Base-by-base conservation (phyloP, 2,113 vertebrate genomes). In the Alces alces region DNA sequence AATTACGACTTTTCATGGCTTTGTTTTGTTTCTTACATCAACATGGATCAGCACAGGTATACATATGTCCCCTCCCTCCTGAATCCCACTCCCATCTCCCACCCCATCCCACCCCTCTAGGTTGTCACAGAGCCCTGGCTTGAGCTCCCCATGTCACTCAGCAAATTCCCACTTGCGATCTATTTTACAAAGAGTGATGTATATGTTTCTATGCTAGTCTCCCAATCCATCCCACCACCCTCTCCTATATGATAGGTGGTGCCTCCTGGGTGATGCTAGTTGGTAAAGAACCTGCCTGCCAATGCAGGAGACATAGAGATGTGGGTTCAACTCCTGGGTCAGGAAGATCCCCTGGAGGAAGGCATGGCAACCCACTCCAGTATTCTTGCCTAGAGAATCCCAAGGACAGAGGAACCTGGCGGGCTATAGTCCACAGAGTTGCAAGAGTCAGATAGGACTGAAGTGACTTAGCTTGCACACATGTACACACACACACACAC, bases 401-500 rank as follows among this genome's bases (percentile, higher is more conserved):
- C 36, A 43, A 7, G 70, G 36, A 73, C 70, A 73, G 70, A 25
- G 70, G 70, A 73, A 2, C 70, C 21, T 73, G 70, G 21, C 11
- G 1, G 36, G 36, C 70, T 43, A 73, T 43, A 73, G 13, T 25
- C 70, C 70, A 25, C 14, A 73, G 36, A 5, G 70, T 73, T 0
- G 3, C 6, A 39, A 73, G 70, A 73, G 21, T 73, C 36, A 43
- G 70, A 43, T 39, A 73, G 0, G 1, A 73, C 70, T 43, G 70
- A 73, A 25, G 36, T 12, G 39, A 73, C 23, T 43, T 43, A 27
- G 70, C 66, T 70, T 70, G n/a, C 0, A 0, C 17, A 19, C 64
- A 21, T 0, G 4, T 17, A 55, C 52, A 4, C 33, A 66, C 14
- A 17, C 61, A 64, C 33, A 15, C 19, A 19, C n/a, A 11, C 9